Base-by-base conservation (phyloP, 2,797 vertebrate genomes). In the Betta splendens region DNA sequence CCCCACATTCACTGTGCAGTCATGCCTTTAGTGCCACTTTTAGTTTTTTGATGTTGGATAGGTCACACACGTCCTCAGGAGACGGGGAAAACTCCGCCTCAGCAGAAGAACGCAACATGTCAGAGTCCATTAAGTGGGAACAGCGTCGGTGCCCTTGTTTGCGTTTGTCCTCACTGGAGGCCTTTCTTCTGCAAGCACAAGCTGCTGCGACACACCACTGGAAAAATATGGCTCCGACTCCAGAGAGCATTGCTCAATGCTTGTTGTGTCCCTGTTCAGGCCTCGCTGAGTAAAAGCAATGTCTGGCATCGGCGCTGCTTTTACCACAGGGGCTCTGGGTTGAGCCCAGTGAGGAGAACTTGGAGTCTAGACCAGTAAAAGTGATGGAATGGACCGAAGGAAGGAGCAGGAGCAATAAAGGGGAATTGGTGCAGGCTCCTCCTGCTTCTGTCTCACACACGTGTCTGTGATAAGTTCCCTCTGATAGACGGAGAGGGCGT, bases 201-300 rank as follows among this genome's bases (percentile, higher is more conserved):
- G 55, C 40, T 25, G 45, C 45, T 15, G 5, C 16, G 3, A 61
- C 57, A 51, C 29, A 63, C 52, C 17, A 37, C 51, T 71, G 83
- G 74, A 82, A 76, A 78, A 80, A 75, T 66, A 60, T 47, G 63
- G 45, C 73, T 65, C 20, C 43, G 52, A 64, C 52, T 79, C 64
- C 67, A 72, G 72, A 59, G 78, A 64, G 62, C 33, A 43, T 77
- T 81, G 79, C 75, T 80, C 72, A 76, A 79, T 75, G 56, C 26
- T 10, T 65, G 40, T 76, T 59, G 54, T 55, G 55, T 50, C 62
- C 40, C 5, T 49, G 73, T 79, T 72, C 64, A 72, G 75, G 77
- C 66, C 46, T 79, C 64, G 52, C 53, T 69, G 63, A 44, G 31
- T 60, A 43, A 80, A 63, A 65, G 60, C 65, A 68, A 73, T 50